phyloP scores from a whole-genome alignment of 2,888 invertebrate genomes.

The Anoncus sp. region DNA sequence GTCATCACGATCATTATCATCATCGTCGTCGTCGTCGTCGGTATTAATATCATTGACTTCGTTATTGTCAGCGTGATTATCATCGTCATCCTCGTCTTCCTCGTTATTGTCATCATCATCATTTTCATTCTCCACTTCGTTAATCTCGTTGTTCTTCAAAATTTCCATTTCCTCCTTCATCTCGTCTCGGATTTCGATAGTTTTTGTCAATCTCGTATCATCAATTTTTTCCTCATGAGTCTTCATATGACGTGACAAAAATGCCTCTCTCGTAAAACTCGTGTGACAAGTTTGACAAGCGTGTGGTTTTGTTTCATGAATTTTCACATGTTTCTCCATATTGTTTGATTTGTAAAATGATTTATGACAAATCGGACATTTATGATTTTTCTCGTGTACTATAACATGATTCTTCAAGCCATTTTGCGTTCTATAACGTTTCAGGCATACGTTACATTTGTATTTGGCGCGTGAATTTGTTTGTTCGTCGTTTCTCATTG shows the following conservation, averaged over 20 bases:
- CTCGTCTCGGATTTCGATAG: no score
- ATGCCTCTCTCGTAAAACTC: slow-evolving; percentile 76
- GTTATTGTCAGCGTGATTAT: slow-evolving; percentile 68
- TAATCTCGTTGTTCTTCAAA: no score
- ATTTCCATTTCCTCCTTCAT: no score
- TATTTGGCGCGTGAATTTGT: slow-evolving; percentile 73
- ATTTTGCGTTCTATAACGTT: slow-evolving; percentile 77
- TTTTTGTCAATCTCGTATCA: no score
- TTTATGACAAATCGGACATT: slow-evolving; percentile 78
- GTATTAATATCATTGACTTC: no score
- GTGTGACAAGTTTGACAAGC: slow-evolving; percentile 78
- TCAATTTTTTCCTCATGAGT: slow-evolving; percentile 68
- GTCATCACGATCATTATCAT: slow-evolving; percentile 72
- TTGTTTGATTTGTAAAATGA: slow-evolving; percentile 78
- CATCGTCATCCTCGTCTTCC: slow-evolving; percentile 64
- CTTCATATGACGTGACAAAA: slow-evolving; percentile 76
- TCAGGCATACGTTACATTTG: slow-evolving; percentile 78
- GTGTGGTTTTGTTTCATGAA: slow-evolving; percentile 76
- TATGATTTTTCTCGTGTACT: slow-evolving; percentile 79
- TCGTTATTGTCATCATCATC: not conserved
- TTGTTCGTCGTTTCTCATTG: slow-evolving; percentile 65
- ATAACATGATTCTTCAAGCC: slow-evolving; percentile 79
- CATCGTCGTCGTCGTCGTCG: slow-evolving; percentile 58
- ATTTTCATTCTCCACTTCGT: no score
- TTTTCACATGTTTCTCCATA: slow-evolving; percentile 77